These are phyloP conservation scores for Elmis aenea DNA, from an alignment of 2,888 invertebrate genomes.

Conservation along the genomic window DNA sequence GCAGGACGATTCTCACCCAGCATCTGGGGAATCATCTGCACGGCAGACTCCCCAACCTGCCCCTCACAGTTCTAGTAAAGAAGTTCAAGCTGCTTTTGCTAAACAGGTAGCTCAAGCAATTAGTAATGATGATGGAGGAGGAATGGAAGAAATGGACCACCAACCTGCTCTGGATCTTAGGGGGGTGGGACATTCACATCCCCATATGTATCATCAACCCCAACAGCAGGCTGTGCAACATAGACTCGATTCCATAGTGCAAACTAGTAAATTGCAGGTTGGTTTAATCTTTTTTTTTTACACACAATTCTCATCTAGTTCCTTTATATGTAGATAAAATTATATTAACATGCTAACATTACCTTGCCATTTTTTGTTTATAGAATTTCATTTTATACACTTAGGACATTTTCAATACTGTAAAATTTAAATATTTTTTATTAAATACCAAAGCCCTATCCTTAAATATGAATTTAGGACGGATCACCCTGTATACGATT, in stretches of 20 bases:
- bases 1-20: conserved; percentile 41
- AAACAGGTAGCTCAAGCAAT: conserved; percentile 38
- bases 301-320: neutral
- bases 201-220: conserved; percentile 11
- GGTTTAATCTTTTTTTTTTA: conserved; percentile 11
- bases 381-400: no score
- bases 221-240: conserved; percentile 12
- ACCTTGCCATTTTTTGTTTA: no score
- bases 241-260: conserved; percentile 36
- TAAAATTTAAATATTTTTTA: no score
- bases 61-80: conserved; percentile 32
- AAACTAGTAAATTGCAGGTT: conserved; percentile 44
- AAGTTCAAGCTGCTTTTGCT: conserved; percentile 42
- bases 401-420: no score
- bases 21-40: conserved; percentile 48
- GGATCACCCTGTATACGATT: no score
- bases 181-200: conserved; percentile 15
- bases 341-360: no score
- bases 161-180: conserved; percentile 16
- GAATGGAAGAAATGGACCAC: conserved; percentile 16
- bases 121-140: conserved; percentile 24
- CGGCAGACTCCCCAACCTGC: conserved; percentile 49
- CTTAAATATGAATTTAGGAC: no score
- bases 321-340: no score
- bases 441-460: no score